Percentiles rank a stretch among this genome's conserved stretches.
phyloP scores from a whole-genome alignment of 2,888 invertebrate species.

The Leptopilina myrica region DNA sequence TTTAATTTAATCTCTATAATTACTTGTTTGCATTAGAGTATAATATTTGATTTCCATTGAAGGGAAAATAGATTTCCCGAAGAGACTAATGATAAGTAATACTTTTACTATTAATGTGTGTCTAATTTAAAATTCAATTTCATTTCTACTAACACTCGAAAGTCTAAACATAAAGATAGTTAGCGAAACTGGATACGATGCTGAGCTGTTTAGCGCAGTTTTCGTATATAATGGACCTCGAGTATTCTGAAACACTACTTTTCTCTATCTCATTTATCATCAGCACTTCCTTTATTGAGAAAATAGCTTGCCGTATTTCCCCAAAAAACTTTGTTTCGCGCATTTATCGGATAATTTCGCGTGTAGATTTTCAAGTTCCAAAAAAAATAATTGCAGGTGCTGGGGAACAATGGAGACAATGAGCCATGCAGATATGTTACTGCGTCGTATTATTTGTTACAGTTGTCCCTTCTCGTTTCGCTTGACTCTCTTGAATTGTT shows the following conservation, averaged over 20 bases:
- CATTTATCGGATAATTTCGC: no score
- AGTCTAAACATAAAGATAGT: not conserved
- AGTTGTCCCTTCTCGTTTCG: no score
- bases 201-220: conserved; percentile 25
- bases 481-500: no score
- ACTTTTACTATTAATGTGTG: not conserved
- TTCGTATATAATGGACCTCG: conserved; percentile 18
- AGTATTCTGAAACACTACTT: not conserved
- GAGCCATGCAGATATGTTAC: no score
- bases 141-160: not conserved
- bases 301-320: not conserved
- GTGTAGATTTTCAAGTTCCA: no score
- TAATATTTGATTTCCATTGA: not conserved
- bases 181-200: conserved; percentile 36
- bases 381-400: no score
- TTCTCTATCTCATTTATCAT: conserved; percentile 22
- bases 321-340: not conserved
- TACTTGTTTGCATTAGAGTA: not conserved
- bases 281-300: not conserved
- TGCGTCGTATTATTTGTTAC: no score
- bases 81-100: not conserved
- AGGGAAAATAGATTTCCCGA: not conserved
- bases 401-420: no score
- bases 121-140: conserved; percentile 32
- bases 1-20: not conserved